Conservation (phyloP, 2,113 vertebrate genomes). For the Larimichthys crocea region DNA sequence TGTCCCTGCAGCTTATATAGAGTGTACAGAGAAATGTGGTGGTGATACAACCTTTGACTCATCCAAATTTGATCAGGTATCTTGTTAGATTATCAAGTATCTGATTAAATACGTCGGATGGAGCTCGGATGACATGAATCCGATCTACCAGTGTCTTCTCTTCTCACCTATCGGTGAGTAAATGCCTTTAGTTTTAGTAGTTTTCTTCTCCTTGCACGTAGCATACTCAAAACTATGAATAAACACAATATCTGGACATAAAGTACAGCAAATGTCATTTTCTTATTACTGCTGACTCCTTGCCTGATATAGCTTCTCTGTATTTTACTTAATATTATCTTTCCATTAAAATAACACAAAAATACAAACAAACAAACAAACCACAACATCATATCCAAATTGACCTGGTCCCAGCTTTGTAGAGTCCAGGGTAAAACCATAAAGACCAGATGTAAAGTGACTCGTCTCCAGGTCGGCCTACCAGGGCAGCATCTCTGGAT, state of each 20-base stretch:
- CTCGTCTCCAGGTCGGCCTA: conserved; percentile 25
- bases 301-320: conserved; percentile 1
- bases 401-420: no score
- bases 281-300: background rate
- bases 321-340: background rate
- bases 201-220: background rate
- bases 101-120: conserved; percentile 7
- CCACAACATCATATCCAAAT: background rate
- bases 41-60: conserved; percentile 23
- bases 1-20: background rate
- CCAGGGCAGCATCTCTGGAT: conserved; percentile 79
- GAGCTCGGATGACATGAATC: conserved; percentile 34
- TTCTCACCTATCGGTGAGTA: background rate
- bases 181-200: background rate
- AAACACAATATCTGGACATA: background rate
- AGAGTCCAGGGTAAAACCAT: no score
- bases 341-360: background rate
- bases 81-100: conserved; percentile 33
- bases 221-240: background rate
- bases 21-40: background rate
- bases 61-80: conserved; percentile 44
- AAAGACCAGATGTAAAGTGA: background rate
- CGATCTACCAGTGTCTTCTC: background rate
- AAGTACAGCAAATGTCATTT: background rate
- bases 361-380: no score